Conservation (phyloP, 53 echinoderm and acorn worm species). For the Pentamera pediparva region DNA sequence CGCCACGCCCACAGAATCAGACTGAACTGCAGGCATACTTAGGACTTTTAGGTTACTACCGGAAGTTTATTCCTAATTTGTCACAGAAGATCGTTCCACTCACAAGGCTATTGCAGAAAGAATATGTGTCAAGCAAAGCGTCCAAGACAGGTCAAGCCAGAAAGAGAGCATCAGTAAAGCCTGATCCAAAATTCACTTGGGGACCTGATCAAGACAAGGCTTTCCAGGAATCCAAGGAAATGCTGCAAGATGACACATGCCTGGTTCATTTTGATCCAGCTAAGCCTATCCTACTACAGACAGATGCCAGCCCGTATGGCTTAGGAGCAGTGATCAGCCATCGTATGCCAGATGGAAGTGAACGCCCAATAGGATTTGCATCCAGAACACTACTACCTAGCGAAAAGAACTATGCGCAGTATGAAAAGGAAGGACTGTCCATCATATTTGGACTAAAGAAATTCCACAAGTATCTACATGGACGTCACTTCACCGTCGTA, state of each 20-base stretch:
- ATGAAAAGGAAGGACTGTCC: conserved; percentile 47
- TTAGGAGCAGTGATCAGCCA: conserved; percentile 52
- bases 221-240: conserved; percentile 25
- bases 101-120: conserved; percentile 26
- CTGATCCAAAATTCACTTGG: conserved; percentile 29
- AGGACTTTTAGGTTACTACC: conserved; percentile 46
- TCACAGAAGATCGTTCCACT: conserved; percentile 31
- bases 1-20: conserved; percentile 39
- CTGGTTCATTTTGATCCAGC: conserved; percentile 23
- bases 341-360: conserved; percentile 26
- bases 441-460: conserved; percentile 49
- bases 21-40: conserved; percentile 48
- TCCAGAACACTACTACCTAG: conserved; percentile 33
- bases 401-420: conserved; percentile 53
- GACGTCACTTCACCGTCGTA: conserved; percentile 25
- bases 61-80: conserved; percentile 44
- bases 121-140: conserved; percentile 3
- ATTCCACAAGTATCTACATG: conserved; percentile 45
- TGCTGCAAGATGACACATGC: conserved; percentile 25
- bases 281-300: conserved; percentile 40
- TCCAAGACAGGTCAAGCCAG: background rate
- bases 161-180: background rate
- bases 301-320: conserved; percentile 57
- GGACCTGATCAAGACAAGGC: conserved; percentile 41
- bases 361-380: conserved; percentile 50